Base-by-base conservation (phyloP, 2,113 vertebrate species). In the Alexandromys fortis region DNA sequence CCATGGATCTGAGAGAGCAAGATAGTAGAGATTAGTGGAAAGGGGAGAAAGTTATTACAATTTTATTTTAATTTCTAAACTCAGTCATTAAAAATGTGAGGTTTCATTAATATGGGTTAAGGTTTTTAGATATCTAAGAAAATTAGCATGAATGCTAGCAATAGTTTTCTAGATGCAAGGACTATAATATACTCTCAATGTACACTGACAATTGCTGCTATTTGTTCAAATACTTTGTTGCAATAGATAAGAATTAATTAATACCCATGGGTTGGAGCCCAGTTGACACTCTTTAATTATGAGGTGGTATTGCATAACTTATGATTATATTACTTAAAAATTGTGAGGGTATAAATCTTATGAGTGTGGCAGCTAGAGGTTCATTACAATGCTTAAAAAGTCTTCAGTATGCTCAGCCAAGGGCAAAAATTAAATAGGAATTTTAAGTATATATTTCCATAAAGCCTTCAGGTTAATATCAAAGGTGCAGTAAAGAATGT, bases 201-300 rank as follows among this genome's bases (percentile, higher is more conserved):
- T 63, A 2, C 14, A 86, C 45, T 86, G 68, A 96, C 22, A 90
- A 95, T 93, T 90, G 63, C 28, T 76, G 78, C 38, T 92, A 68
- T 93, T 90, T 95, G 16, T 52, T 91, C 72, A 73, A 87, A 93
- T 0, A 1, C 55, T 87, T 96, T 96, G 75, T 8, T 93, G 22
- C 33, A 96, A 75, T 55, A 76, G 12, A 33, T 75, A 79, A 79
- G 67, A 42, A 63, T 97, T 96, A 97, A 93, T 97, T 97, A 94
- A 95, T 83, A 47, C 45, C 49, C 94, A 78, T 5, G 12, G 77
- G 86, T 63, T 92, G 12, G 38, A 93, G 76, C 58, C n/a, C 65
- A 95, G 45, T 82, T 95, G 61, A 90, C 45, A 82, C 1, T 76
- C 79, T 94, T 94, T 92, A 97, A 95, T 97, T 90, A 94, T 82